Percentiles rank a stretch among this genome's conserved stretches.
Conservation (phyloP, 1,140 invertebrate genomes). For the Panagrolaimus sp. region DNA sequence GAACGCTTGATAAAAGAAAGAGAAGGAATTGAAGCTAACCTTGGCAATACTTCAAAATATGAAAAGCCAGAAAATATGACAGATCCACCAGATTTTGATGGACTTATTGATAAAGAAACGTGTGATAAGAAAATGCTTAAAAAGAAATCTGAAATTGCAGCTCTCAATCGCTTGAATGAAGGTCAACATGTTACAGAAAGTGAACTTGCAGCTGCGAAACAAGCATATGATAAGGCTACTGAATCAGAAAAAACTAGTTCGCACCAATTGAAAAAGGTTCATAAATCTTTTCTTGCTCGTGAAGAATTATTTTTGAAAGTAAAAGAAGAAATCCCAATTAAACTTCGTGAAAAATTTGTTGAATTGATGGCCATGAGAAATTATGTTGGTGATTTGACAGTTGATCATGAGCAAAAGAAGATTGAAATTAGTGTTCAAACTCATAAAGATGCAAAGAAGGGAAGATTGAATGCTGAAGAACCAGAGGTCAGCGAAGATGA, state of each 20-base stretch:
- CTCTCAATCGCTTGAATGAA: background rate
- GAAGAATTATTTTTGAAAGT: conserved; percentile 9
- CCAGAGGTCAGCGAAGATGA: background rate
- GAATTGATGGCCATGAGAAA: conserved; percentile 25
- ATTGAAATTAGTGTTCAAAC: conserved; percentile 17
- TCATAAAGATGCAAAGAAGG: conserved; percentile 1
- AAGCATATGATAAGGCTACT: background rate
- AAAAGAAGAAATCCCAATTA: conserved; percentile 11
- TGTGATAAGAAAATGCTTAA: conserved; percentile 4
- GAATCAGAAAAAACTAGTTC: background rate
- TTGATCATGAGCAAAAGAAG: background rate
- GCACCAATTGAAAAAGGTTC: conserved; percentile 6
- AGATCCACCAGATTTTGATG: conserved; percentile 24
- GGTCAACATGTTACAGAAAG: background rate
- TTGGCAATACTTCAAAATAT: conserved; percentile 5
- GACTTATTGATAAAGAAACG: conserved; percentile 16
- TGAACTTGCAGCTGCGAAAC: background rate
- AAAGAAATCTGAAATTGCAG: background rate
- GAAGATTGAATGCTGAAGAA: too few relatives aligned
- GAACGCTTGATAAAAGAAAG: background rate
- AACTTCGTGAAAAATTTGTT: conserved; percentile 21
- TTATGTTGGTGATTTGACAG: conserved; percentile 15
- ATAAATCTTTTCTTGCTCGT: conserved; percentile 15
- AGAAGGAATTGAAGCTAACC: background rate
- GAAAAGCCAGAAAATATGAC: conserved; percentile 1